A percentile compares a stretch with the other conserved stretches of the same genome.
phyloP scores from a whole-genome alignment of 64 coral and sea anemone species.

The Actinia equina region DNA sequence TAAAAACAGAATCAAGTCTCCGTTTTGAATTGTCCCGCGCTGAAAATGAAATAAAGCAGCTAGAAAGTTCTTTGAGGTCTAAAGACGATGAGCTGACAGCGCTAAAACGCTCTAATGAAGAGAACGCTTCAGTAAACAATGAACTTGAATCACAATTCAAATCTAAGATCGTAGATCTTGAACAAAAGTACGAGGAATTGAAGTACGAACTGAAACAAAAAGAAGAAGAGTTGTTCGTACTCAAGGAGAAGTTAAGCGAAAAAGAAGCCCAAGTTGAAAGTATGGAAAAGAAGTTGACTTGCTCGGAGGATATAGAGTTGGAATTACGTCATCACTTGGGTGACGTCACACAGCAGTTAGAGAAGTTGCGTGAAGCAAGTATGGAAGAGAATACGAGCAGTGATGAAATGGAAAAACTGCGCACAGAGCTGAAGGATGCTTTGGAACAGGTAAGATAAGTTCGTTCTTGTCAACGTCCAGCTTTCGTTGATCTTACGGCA shows the following conservation, averaged over 20 bases:
- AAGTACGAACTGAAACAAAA: constrained; percentile 72
- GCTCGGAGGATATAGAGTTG: constrained; percentile 66
- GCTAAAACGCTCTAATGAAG: background rate
- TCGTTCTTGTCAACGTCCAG: background rate
- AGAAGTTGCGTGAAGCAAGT: constrained; percentile 8
- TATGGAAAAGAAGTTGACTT: constrained; percentile 57
- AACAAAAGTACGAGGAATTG: constrained; percentile 59
- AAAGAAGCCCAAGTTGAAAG: constrained; percentile 52
- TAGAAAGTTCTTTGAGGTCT: constrained; percentile 12
- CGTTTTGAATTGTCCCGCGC: background rate
- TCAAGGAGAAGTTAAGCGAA: constrained; percentile 43
- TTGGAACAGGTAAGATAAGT: constrained; percentile 10
- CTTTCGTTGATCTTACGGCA: no score
- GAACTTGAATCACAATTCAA: constrained; percentile 21
- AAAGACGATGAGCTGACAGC: constrained; percentile 31
- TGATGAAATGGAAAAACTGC: background rate
- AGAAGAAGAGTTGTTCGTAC: constrained; percentile 65
- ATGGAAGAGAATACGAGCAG: background rate
- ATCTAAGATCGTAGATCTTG: constrained; percentile 15
- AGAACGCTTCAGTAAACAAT: background rate
- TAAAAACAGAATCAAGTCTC: background rate
- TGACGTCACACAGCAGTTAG: constrained; percentile 78
- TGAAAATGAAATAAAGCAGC: constrained; percentile 31
- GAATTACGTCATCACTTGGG: constrained; percentile 78
- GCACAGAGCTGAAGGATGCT: background rate